Conservation (phyloP, 30 jellyfish, hydroid and myxozoan species). For the Aurelia aurita complex sp. Pacific region DNA sequence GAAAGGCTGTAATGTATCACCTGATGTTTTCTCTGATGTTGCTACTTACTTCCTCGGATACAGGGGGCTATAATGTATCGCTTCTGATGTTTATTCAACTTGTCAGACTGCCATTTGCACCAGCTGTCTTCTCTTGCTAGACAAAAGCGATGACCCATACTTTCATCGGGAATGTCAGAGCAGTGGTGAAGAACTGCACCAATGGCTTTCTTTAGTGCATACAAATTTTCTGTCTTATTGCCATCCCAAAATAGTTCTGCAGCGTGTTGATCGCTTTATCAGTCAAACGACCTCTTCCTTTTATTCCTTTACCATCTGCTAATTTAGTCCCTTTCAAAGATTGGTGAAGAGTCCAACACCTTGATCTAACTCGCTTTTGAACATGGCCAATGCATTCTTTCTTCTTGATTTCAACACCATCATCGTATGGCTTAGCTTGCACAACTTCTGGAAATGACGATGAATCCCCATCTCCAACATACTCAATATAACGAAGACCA, state of each 20-base stretch:
- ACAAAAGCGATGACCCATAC: no score
- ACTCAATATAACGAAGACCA: constrained; percentile 2
- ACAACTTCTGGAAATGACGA: constrained; percentile 43
- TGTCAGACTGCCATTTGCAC: no score
- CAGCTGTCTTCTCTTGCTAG: no score
- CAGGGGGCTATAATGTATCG: no score
- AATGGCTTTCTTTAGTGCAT: constrained; percentile 32
- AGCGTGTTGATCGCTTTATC: constrained; percentile 31
- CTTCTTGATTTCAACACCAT: constrained; percentile 7
- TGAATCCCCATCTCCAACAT: constrained; percentile 57
- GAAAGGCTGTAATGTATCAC: no score
- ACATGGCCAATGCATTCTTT: constrained; percentile 46
- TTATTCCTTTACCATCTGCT: not conserved
- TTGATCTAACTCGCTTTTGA: constrained; percentile 18
- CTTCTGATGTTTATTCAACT: no score
- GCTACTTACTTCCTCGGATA: no score
- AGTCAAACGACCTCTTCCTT: constrained; percentile 48
- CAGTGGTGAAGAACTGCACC: constrained; percentile 27
- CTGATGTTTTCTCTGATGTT: no score
- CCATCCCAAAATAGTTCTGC: constrained; percentile 40
- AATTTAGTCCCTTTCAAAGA: no score
- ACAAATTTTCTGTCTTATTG: constrained; percentile 33
- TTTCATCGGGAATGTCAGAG: not conserved
- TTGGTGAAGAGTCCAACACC: constrained; percentile 6
- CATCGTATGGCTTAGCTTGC: constrained; percentile 27